Base-by-base conservation (phyloP, 2,888 invertebrate species). In the Dynastes tityus region DNA sequence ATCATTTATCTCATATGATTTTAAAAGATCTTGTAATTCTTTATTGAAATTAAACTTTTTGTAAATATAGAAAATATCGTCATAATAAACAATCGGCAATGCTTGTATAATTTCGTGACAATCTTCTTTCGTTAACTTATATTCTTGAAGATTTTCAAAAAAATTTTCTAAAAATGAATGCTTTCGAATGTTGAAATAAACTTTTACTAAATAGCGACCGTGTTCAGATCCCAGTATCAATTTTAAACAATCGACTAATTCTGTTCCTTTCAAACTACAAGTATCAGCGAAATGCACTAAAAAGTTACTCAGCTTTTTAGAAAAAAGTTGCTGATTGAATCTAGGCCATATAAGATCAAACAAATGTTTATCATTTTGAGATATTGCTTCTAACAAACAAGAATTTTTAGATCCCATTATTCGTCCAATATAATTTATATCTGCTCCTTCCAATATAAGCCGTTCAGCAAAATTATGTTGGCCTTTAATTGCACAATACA, bases 321-420 rank as follows among this genome's bases (percentile, higher is more conserved):
- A 58, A 8, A 73, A 58, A 22, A 73, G 37, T 22, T 40, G n/a
- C 9, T 73, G 55, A 16, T 73, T 58, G 37, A 73, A 73, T 9
- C 58, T 58, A 1, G 58, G 58, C 73, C 73, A 73, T 9, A 73
- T 73, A 1, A 73, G 58, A 61, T 73, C 73, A 32, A 73, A 73
- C 5, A 37, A 16, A 11, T 58, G 58, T 11, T 40, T 73, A 40
- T 58, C 37, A 22, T 16, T 58, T 22, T 73, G 73, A 8, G 40
- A 55, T 22, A 73, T 73, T 8, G 73, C 73, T 58, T 58, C 58
- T 3, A 58, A 9, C 3, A 73, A 40, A 9, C 73, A 73, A 11
- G 55, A 68, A 13, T 51, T 51, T 51, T 68, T 73, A 6, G n/a
- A 11, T 16, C 40, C 40, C 37, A 22, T 37, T 22, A 58, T 16